Base-by-base conservation (phyloP, 64 coral and sea anemone genomes). In the Hydrozoanthus tunicans region DNA sequence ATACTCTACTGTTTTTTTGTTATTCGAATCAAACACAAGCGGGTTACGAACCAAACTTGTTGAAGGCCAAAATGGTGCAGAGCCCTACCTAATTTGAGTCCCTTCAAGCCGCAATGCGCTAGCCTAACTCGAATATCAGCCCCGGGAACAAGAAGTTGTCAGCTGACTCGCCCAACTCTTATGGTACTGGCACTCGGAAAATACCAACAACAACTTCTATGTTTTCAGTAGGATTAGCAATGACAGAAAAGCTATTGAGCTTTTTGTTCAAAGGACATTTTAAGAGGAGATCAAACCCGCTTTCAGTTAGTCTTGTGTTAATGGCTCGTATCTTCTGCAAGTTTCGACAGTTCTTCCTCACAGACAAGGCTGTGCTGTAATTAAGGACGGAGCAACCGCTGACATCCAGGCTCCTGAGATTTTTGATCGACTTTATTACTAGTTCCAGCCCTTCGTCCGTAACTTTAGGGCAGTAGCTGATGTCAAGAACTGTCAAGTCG, bases 401-500 rank as follows among this genome's bases (percentile, higher is more conserved):
- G 6, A 88, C 84, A 15, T 88, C 84, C 69, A 88, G 6, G 6
- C 54, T 74, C 12, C 60, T 56, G 1, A 88, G 69, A 26, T 88
- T 88, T 24, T 55, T 70, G 69, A 27, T 88, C 13, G 14, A 60
- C 56, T 88, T 59, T 6, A 88, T 15, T 6, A 88, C 53, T 58
- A 23, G 53, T 72, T 70, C 55, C 55, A 75, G 69, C 4, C 84
- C 84, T 7, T 14, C 70, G 51, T 88, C 84, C 3, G 84, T 88
- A 8, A 88, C 57, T 75, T 88, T 70, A 7, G 68, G 84, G 56
- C 84, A 88, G n/a, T 70, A 24, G 25, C 84, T 88, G 70, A 88
- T 88, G 70, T 88, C 84, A n/a, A 88, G 84, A 56, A 12, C 84
- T 88, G 51, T 74, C 57, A 88, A 75, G 24, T 88, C 68, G 17